Percentiles rank a stretch among this genome's conserved stretches.
These are phyloP conservation scores for Probosciger aterrimus DNA, from an alignment of 2,113 vertebrate genomes.

Conservation along the genomic window DNA sequence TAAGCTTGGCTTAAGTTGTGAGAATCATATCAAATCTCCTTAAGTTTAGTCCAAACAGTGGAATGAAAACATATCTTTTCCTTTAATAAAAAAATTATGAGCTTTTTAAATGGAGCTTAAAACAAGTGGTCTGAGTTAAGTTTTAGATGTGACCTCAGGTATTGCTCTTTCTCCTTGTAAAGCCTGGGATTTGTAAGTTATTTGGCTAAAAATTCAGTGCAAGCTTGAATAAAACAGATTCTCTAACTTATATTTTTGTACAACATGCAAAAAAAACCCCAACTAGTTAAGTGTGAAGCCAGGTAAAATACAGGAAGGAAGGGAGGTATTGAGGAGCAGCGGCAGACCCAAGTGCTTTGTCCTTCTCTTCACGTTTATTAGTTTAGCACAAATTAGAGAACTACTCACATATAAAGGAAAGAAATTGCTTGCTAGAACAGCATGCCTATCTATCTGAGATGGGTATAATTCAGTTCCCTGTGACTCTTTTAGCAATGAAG, in stretches of 20 bases:
- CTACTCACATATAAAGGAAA: not conserved
- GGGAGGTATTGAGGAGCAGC: not conserved
- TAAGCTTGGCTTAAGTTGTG: constrained; percentile 59
- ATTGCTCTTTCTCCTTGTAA: constrained; percentile 49
- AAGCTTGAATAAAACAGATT: constrained; percentile 42
- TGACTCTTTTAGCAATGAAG: not conserved
- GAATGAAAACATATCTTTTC: constrained; percentile 47
- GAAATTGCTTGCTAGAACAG: not conserved
- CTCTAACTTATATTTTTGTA: constrained; percentile 6
- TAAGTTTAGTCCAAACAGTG: constrained; percentile 59
- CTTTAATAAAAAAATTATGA: constrained; percentile 65
- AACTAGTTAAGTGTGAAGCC: not conserved
- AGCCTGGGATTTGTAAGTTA: constrained; percentile 31
- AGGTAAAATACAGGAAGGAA: not conserved
- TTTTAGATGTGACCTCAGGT: constrained; percentile 54
- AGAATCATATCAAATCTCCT: constrained; percentile 55
- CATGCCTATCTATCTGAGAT: not conserved
- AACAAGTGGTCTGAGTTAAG: constrained; percentile 69
- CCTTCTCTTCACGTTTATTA: not conserved
- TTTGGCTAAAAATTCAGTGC: constrained; percentile 55
- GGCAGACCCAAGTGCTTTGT: not conserved
- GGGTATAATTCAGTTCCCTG: not conserved
- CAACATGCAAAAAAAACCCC: not conserved
- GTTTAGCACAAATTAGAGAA: not conserved
- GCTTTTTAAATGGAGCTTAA: constrained; percentile 58